These are phyloP conservation scores for Cacoxenus indagator DNA, from an alignment of 2,888 invertebrate genomes.

Conservation along the genomic window DNA sequence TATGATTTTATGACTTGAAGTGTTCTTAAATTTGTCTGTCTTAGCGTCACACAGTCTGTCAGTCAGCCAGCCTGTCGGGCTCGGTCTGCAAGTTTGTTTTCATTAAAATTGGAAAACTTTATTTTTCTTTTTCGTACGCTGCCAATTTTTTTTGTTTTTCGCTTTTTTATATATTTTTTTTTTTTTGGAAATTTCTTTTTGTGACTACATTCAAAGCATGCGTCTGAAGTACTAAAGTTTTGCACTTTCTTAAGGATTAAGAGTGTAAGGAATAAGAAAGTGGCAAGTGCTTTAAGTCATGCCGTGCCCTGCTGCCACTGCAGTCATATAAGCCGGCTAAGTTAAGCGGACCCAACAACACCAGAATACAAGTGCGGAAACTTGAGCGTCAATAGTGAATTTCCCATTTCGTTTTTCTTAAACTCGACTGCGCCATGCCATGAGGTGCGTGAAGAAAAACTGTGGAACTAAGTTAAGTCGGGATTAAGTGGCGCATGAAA, in stretches of 20 bases:
- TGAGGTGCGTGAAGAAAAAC: neutral
- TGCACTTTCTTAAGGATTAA: constrained; percentile 30
- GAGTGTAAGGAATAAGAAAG: constrained; percentile 20
- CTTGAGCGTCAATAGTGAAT: neutral
- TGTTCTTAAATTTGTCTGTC: constrained; percentile 7
- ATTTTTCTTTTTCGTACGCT: neutral
- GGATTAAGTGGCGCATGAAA: constrained; percentile 14
- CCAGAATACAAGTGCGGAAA: neutral
- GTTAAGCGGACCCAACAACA: constrained; percentile 26
- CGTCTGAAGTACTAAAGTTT: constrained; percentile 35
- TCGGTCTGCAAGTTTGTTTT: constrained; percentile 46
- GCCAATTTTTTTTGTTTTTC: neutral
- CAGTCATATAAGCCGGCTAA: constrained; percentile 22
- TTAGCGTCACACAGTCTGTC: neutral
- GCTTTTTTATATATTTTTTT: neutral
- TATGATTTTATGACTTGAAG: constrained; percentile 30
- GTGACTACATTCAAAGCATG: constrained; percentile 21
- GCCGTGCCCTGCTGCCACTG: neutral
- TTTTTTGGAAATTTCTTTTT: neutral
- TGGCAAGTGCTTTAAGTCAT: constrained; percentile 24
- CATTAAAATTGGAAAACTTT: constrained; percentile 53
- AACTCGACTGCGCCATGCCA: neutral
- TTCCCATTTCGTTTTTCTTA: neutral
- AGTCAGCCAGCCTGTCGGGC: neutral
- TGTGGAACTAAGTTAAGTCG: constrained; percentile 16